Conservation (phyloP, 2,888 invertebrate species). For the Rhagophthalmus giganteus region DNA sequence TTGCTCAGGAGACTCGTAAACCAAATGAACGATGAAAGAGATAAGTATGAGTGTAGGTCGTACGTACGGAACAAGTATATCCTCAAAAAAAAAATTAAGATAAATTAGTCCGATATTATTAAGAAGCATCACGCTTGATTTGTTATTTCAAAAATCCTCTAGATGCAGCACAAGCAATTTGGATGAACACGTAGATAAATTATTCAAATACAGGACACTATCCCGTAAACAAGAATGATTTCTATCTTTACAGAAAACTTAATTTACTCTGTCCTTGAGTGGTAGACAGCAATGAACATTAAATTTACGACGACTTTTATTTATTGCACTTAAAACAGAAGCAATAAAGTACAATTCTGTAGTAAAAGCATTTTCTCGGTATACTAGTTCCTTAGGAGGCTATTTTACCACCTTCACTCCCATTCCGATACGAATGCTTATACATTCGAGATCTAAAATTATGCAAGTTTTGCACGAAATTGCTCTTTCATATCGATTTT, state of each 20-base stretch:
- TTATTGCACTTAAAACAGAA: slow-evolving; percentile 17
- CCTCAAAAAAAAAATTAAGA: too few relatives aligned
- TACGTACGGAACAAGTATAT: background rate
- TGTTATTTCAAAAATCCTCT: too few relatives aligned
- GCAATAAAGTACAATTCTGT: slow-evolving; percentile 17
- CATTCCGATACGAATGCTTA: background rate
- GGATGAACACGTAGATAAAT: too few relatives aligned
- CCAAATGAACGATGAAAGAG: background rate
- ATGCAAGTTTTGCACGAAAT: background rate
- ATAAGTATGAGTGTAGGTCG: background rate
- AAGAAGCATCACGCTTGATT: too few relatives aligned
- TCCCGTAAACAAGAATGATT: too few relatives aligned
- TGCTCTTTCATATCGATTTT: background rate
- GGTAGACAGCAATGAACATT: slow-evolving; percentile 7
- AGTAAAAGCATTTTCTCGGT: slow-evolving; percentile 18
- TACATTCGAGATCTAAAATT: background rate
- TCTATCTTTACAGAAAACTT: slow-evolving; percentile 8
- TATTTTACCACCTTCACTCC: too few relatives aligned
- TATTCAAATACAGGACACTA: too few relatives aligned
- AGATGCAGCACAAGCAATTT: too few relatives aligned
- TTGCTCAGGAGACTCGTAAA: background rate
- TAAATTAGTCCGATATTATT: too few relatives aligned
- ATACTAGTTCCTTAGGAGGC: slow-evolving; percentile 10
- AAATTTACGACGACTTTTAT: slow-evolving; percentile 15
- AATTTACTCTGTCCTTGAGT: slow-evolving; percentile 13